These are phyloP conservation scores for Aelia acuminata DNA, from an alignment of 2,888 invertebrate species.

Conservation along the genomic window DNA sequence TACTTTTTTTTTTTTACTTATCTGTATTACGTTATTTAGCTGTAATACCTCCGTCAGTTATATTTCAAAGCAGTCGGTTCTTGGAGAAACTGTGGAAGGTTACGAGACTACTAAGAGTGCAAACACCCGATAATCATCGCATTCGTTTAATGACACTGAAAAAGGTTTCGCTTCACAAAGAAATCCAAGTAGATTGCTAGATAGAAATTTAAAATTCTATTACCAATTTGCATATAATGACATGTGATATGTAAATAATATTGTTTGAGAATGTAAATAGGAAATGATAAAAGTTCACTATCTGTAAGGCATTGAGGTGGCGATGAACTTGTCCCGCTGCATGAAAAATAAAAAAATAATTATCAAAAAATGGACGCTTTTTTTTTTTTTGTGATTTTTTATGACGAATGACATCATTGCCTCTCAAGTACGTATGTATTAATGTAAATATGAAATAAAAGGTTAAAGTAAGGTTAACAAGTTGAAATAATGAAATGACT, in stretches of 20 bases:
- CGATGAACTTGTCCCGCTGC: neutral
- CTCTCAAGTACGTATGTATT: too few relatives aligned
- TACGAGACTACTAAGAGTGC: neutral
- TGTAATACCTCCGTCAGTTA: too few relatives aligned
- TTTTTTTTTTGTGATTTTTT: too few relatives aligned
- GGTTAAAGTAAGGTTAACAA: too few relatives aligned
- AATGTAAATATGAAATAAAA: too few relatives aligned
- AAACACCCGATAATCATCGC: neutral
- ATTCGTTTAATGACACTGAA: neutral
- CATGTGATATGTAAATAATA: neutral
- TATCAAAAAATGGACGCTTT: too few relatives aligned
- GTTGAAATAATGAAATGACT: too few relatives aligned
- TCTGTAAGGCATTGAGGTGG: neutral
- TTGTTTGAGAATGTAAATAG: neutral
- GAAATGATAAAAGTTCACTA: neutral
- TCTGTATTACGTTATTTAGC: too few relatives aligned
- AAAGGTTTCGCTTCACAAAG: neutral
- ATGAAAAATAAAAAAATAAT: too few relatives aligned
- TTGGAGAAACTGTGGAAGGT: neutral
- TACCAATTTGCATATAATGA: neutral
- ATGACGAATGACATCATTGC: too few relatives aligned
- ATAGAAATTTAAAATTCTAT: neutral
- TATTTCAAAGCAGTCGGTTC: too few relatives aligned
- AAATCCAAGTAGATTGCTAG: neutral
- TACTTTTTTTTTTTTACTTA: too few relatives aligned